Conservation (phyloP, 2,113 vertebrate species). For the Edolisoma coerulescens region DNA sequence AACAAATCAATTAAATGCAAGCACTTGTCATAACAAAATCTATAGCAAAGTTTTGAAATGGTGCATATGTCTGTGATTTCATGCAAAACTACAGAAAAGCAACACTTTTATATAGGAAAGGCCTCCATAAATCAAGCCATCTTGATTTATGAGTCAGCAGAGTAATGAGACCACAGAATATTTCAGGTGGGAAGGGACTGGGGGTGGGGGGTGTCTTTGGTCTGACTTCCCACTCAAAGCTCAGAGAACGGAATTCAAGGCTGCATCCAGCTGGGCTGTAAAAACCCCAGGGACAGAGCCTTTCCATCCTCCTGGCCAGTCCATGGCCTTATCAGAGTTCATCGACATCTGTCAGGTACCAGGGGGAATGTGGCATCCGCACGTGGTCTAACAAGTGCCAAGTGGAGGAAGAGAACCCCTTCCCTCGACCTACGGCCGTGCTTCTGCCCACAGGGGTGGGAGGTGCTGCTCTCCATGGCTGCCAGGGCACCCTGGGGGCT, state of each 20-base stretch:
- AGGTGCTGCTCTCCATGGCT: neutral
- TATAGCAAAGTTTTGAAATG: neutral
- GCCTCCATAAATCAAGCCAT: neutral
- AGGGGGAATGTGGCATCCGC: neutral
- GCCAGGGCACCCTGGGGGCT: neutral
- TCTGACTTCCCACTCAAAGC: neutral
- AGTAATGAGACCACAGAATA: neutral
- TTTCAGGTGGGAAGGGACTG: neutral
- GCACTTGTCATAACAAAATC: neutral
- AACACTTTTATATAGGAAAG: neutral
- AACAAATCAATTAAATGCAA: neutral
- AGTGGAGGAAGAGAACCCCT: neutral
- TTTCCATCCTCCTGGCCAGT: neutral
- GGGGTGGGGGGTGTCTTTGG: accelerated
- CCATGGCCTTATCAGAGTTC: neutral
- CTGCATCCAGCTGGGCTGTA: neutral
- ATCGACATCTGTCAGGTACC: neutral
- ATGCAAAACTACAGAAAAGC: neutral
- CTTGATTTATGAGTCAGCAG: neutral
- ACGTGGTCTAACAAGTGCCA: accelerated
- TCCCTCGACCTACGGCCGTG: accelerated
- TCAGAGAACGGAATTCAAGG: accelerated
- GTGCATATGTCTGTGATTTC: neutral
- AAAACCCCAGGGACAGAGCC: neutral
- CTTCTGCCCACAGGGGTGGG: neutral